phyloP scores from a whole-genome alignment of 2,797 vertebrate species.

The Sebastes diploproa region DNA sequence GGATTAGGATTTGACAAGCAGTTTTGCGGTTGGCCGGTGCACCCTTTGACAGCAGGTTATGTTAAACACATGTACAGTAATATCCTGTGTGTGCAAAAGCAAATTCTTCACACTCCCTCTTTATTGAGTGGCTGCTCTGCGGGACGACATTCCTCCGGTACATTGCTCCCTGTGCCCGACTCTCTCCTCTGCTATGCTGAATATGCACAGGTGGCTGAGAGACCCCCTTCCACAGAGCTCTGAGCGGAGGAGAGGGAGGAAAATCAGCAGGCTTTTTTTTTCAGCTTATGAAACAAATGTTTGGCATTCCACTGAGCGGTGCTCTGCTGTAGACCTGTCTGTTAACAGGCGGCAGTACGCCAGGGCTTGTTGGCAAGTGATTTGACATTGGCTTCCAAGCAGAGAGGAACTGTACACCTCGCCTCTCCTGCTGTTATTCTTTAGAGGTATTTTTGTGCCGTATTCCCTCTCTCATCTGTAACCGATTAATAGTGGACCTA shows the following conservation, averaged over 20 bases:
- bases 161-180: conserved; percentile 53
- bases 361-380: conserved; percentile 67
- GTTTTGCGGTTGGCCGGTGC: conserved; percentile 32
- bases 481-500: conserved; percentile 59
- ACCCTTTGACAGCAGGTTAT: conserved; percentile 59
- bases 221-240: conserved; percentile 60
- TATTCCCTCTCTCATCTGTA: conserved; percentile 57
- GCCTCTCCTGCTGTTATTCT: conserved; percentile 54
- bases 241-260: conserved; percentile 57
- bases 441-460: conserved; percentile 50
- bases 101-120: conserved; percentile 76
- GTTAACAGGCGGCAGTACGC: conserved; percentile 59
- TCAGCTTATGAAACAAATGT: conserved; percentile 79
- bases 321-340: conserved; percentile 77
- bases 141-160: conserved; percentile 71
- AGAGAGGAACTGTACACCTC: conserved; percentile 53
- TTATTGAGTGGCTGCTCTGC: conserved; percentile 75
- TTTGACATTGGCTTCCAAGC: conserved; percentile 57
- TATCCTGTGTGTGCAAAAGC: conserved; percentile 69
- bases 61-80: conserved; percentile 77
- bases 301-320: conserved; percentile 75
- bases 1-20: conserved; percentile 59
- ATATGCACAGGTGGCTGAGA: conserved; percentile 78
- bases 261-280: conserved; percentile 62
- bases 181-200: conserved; percentile 74